Evolutionary conservation across 23 tunicate species (phyloP).

Genomic region (Diplosoma virens): DNA sequence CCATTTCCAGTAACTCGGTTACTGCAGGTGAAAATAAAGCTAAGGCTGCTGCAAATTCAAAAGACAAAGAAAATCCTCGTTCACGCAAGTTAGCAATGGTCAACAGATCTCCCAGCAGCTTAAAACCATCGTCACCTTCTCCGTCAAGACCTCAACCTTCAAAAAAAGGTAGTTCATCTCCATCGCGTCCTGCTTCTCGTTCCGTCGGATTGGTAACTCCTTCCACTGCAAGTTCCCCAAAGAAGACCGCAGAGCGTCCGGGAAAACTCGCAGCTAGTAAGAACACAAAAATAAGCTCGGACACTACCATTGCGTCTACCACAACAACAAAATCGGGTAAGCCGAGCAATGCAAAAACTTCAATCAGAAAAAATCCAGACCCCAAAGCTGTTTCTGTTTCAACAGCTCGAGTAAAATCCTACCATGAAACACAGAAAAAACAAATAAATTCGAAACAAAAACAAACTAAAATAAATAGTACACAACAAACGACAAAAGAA

Average conservation of each 20-base stretch:
- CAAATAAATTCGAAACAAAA: not conserved
- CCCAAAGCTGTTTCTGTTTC: no score
- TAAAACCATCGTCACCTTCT: not conserved
- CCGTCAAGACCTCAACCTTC: not conserved
- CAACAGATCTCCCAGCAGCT: not conserved
- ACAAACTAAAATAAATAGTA: not conserved
- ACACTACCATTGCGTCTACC: no score
- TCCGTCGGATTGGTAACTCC: conserved; percentile 26
- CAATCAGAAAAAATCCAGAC: not conserved
- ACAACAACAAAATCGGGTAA: not conserved
- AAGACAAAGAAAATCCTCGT: no score
- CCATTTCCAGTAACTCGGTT: not conserved
- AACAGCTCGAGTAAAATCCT: no score
- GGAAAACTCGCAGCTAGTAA: not conserved
- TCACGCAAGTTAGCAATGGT: not conserved
- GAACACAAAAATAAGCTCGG: not conserved
- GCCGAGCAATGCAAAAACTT: not conserved
- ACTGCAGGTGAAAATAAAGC: not conserved
- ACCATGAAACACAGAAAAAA: not conserved
- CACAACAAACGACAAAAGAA: not conserved
- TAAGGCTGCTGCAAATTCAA: not conserved
- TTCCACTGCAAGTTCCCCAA: not conserved
- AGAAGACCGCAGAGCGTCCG: not conserved
- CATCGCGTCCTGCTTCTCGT: conserved; percentile 32
- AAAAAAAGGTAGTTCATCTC: not conserved